Conservation (phyloP, 2,113 vertebrate species). For the Syrrhaptes paradoxus region DNA sequence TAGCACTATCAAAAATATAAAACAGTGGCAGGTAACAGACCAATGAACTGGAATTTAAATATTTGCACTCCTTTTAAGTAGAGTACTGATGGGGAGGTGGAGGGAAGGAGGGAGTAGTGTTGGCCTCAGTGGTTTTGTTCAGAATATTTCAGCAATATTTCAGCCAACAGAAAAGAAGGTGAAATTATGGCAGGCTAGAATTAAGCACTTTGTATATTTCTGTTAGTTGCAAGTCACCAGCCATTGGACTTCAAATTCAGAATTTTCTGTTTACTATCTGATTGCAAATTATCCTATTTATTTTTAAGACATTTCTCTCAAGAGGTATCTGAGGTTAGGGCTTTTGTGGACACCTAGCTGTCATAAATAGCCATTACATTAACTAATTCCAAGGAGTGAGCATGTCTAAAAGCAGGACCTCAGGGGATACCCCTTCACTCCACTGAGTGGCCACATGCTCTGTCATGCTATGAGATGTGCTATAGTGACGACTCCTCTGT, state of each 20-base stretch:
- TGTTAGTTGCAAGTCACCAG: background rate
- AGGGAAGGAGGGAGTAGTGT: background rate
- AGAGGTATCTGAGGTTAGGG: background rate
- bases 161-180: background rate
- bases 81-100: background rate
- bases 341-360: background rate
- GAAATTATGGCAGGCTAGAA: background rate
- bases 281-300: background rate
- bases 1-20: background rate
- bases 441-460: fast-evolving
- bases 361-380: background rate
- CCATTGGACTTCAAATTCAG: background rate
- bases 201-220: background rate
- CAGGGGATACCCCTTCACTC: background rate
- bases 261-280: background rate
- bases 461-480: background rate
- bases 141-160: background rate
- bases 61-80: background rate
- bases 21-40: background rate
- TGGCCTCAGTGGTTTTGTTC: background rate
- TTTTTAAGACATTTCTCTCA: background rate
- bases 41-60: background rate
- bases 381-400: background rate
- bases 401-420: background rate
- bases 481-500: background rate